A percentile compares a stretch with the other conserved stretches of the same genome.
These are phyloP conservation scores for Meleagris gallopavo DNA, from an alignment of 2,113 vertebrate species.

Conservation along the genomic window DNA sequence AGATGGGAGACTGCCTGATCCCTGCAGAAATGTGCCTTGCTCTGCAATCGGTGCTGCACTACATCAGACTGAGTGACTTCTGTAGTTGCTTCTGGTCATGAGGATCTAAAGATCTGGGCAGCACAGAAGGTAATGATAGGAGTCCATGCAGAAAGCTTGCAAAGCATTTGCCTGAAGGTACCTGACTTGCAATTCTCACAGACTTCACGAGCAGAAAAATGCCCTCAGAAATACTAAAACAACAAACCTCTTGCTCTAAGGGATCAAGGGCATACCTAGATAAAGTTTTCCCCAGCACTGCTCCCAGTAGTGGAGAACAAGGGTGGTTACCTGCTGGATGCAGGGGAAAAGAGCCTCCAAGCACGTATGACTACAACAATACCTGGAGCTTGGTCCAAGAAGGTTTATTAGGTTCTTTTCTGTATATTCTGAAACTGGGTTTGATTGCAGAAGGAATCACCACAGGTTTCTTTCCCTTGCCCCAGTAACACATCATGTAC, in stretches of 20 bases:
- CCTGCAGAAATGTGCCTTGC: accelerated
- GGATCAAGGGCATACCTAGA: neutral
- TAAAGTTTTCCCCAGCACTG: neutral
- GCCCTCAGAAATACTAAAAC: neutral
- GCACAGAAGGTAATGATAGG: neutral
- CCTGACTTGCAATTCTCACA: neutral
- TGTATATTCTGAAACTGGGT: slow-evolving; percentile 15
- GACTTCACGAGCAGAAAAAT: neutral
- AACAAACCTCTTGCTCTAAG: neutral
- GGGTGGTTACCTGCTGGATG: neutral
- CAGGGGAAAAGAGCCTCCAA: neutral
- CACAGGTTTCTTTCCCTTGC: slow-evolving; percentile 41
- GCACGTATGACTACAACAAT: neutral
- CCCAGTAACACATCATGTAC: slow-evolving; percentile 52
- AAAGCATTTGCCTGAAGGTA: neutral
- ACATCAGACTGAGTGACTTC: neutral
- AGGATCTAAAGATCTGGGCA: neutral
- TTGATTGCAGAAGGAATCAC: slow-evolving; percentile 40
- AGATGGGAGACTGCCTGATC: neutral
- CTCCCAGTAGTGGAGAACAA: neutral
- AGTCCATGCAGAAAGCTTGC: neutral
- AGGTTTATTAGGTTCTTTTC: slow-evolving; percentile 57
- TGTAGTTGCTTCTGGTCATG: neutral
- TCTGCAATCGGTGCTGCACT: neutral
- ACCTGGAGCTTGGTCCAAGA: slow-evolving; percentile 18